These are phyloP conservation scores for Spatulosminthurus flaviceps DNA, from an alignment of 2,888 invertebrate genomes.

Conservation along the genomic window DNA sequence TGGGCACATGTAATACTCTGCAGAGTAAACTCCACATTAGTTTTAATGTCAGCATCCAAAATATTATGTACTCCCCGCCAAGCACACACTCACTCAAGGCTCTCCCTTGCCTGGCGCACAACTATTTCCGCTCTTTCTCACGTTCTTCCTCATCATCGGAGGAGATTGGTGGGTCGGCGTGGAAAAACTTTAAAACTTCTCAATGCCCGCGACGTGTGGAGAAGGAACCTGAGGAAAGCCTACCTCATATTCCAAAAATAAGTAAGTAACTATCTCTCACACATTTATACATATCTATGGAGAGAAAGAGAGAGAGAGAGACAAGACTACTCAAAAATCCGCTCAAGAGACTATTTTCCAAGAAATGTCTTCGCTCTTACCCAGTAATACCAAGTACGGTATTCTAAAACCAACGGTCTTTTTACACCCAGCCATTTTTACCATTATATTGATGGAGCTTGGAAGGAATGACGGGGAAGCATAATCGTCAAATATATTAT, in stretches of 20 bases:
- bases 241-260: neutral
- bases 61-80: conserved; percentile 2
- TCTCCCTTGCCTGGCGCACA: neutral
- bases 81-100: neutral
- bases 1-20: too few relatives aligned
- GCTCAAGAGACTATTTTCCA: too few relatives aligned
- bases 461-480: neutral
- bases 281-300: too few relatives aligned
- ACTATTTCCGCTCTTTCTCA: neutral
- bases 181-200: neutral
- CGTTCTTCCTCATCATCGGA: conserved; percentile 7
- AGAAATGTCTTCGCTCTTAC: too few relatives aligned
- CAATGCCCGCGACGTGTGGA: neutral
- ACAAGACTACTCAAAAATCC: too few relatives aligned
- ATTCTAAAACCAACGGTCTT: too few relatives aligned
- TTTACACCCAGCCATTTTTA: too few relatives aligned
- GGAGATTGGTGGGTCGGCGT: neutral
- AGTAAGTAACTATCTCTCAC: too few relatives aligned
- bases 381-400: too few relatives aligned
- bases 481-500: conserved; percentile 14
- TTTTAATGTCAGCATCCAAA: conserved; percentile 35
- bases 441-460: too few relatives aligned
- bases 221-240: neutral
- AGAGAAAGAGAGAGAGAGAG: too few relatives aligned
- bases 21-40: conserved; percentile 27